Conservation (phyloP, 2,113 vertebrate species). For the Lagenorhynchus albirostris region DNA sequence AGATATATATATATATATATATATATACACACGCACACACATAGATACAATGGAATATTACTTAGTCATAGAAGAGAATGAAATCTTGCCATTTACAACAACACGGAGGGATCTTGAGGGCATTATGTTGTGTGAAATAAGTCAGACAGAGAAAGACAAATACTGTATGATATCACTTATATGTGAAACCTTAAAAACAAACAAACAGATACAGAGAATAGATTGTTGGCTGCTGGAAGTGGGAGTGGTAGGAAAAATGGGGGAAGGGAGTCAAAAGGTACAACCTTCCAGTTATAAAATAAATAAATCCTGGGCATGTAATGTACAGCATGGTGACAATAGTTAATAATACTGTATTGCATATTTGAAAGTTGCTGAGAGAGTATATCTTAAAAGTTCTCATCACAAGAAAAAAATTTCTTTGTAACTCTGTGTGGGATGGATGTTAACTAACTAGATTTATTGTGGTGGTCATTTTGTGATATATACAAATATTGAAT, state of each 20-base stretch:
- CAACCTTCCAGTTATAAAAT: background rate
- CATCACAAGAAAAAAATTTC: background rate
- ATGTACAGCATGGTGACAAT: background rate
- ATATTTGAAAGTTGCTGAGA: background rate
- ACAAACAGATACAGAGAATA: background rate
- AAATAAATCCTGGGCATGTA: background rate
- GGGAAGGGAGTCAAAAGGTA: background rate
- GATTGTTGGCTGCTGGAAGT: background rate
- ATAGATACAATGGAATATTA: background rate
- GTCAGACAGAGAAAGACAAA: background rate
- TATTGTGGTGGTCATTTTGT: background rate
- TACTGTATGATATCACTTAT: background rate
- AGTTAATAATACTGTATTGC: background rate
- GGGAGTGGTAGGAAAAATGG: background rate
- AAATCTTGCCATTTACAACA: background rate
- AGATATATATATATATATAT: background rate
- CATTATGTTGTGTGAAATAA: background rate
- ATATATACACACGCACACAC: accelerated
- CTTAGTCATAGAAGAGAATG: background rate
- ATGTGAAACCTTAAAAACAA: background rate
- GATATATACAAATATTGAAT: background rate
- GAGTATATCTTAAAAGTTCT: background rate
- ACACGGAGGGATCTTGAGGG: background rate
- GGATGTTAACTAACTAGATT: background rate
- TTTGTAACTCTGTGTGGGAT: background rate